Base-by-base conservation (phyloP, 1,140 invertebrate genomes). In the Tetraneura akinire region DNA sequence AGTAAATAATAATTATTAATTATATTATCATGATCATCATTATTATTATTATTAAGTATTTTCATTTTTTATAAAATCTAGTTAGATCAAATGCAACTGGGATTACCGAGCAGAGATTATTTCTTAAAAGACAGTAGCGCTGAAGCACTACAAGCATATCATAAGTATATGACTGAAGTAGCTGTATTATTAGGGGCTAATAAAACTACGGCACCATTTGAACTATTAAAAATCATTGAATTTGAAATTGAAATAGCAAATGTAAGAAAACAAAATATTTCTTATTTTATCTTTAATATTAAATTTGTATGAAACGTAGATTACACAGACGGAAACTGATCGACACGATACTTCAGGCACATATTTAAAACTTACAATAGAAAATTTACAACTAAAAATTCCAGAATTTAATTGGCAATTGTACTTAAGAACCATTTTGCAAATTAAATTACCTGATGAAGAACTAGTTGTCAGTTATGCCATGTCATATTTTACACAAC, bases 391-490 rank as follows among this genome's bases (percentile, higher is more conserved):
- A 84, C 78, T 81, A 10, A 85, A 90, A 81, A 91, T 94, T 16
- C 92, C 92, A 1, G 88, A 93, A 86, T 87, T 96, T 57, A 89
- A 93, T 76, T 96, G 94, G 94, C 86, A 89, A 10, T 86, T 88
- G 80, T 96, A 94, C 86, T 86, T 96, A 45, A 87, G 89, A 70
- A 88, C 90, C 13, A 91, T 94, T 80, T 85, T 95, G 5, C 88
- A 88, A 1, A 86, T 88, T 1, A 87, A 89, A 1, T 88, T 96
- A 13, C 88, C 88, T 1, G 87, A 90, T 1, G 85, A 91, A 8
- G 94, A 96, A 83, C 89, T 90, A 0, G 87, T 96, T 3, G 94
- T 96, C 2, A 89, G 90, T 29, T 96, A 96, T 84, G 91, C 92
- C 0, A 89, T 94, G 86, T 87, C 90, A 0, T 96, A 95, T 86